These are phyloP conservation scores for Grallaria varia DNA, from an alignment of 2,113 vertebrate genomes.

Conservation along the genomic window DNA sequence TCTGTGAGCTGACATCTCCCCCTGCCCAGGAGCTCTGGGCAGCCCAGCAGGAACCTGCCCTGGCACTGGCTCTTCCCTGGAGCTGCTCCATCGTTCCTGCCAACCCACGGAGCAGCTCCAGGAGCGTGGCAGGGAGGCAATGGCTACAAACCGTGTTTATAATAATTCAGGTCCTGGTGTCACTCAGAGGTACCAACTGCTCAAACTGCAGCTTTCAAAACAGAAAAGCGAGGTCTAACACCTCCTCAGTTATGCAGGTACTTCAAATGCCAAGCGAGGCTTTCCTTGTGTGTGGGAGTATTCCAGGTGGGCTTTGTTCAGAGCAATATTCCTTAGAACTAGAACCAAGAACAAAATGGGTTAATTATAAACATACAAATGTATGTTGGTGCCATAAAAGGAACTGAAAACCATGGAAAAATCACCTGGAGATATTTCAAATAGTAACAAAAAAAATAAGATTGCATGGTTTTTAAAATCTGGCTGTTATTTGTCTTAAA, in stretches of 20 bases:
- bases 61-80: background rate
- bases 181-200: background rate
- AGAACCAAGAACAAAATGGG: background rate
- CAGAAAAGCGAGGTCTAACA: background rate
- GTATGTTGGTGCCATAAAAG: background rate
- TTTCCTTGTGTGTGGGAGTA: background rate
- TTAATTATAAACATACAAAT: background rate
- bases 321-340: background rate
- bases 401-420: background rate
- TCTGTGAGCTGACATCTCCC: constrained; percentile 14
- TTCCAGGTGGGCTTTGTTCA: background rate
- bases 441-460: background rate
- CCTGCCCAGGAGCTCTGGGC: background rate
- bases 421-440: background rate
- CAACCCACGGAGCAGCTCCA: background rate
- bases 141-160: background rate
- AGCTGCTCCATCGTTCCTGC: background rate
- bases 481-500: background rate
- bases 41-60: background rate
- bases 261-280: background rate
- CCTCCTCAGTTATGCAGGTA: background rate
- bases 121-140: background rate
- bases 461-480: background rate
- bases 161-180: background rate
- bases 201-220: background rate